Evolutionary conservation across 2,888 invertebrate genomes (phyloP).

Genomic region (Leptopilina myrica): DNA sequence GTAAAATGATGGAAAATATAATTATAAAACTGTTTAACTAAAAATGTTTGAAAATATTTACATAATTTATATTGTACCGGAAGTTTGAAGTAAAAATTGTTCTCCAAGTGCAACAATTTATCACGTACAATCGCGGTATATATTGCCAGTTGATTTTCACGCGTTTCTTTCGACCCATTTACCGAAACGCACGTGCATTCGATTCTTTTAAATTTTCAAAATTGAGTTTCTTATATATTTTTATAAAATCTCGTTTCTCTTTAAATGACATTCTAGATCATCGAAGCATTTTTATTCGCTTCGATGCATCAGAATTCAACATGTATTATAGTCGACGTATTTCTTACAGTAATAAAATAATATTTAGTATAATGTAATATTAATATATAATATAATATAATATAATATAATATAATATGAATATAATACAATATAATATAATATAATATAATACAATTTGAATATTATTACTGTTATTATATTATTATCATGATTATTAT

Average conservation of each 20-base stretch:
- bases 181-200: slow-evolving; percentile 28
- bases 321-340: neutral
- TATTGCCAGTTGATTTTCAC: slow-evolving; percentile 22
- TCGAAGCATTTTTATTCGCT: neutral
- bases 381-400: no score
- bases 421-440: no score
- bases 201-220: slow-evolving; percentile 29
- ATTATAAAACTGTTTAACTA: slow-evolving; percentile 1
- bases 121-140: slow-evolving; percentile 5
- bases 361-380: no score
- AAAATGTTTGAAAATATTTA: neutral
- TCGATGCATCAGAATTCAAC: neutral
- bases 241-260: neutral
- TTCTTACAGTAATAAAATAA: neutral
- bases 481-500: no score
- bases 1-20: neutral
- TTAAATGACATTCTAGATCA: neutral
- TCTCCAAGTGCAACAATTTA: slow-evolving; percentile 21
- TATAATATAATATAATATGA: no score
- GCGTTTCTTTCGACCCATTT: slow-evolving; percentile 4
- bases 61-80: neutral
- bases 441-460: no score
- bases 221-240: neutral
- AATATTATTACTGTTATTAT: no score
- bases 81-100: slow-evolving; percentile 8